Conservation (phyloP, 2,113 vertebrate species). For the Centropus unirufus region DNA sequence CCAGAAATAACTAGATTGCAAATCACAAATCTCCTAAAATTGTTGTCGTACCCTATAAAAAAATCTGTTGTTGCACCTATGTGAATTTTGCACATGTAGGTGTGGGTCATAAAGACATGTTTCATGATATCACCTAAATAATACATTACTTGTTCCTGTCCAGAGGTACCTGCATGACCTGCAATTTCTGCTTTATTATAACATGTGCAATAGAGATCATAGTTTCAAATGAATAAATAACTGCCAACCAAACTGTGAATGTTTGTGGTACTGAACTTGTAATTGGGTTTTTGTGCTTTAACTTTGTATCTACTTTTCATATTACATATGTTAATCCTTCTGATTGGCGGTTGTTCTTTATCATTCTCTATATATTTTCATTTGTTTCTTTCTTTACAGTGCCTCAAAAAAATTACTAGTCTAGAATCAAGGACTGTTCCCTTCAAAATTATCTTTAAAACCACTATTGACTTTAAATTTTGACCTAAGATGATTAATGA, state of each 20-base stretch:
- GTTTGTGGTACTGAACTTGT: not conserved
- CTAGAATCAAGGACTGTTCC: not conserved
- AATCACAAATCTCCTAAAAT: not conserved
- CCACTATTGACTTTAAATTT: not conserved
- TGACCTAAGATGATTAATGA: not conserved
- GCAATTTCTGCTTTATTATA: not conserved
- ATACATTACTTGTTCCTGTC: not conserved
- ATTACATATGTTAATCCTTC: not conserved
- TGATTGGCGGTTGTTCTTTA: not conserved
- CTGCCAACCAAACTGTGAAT: not conserved
- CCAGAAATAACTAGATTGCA: not conserved
- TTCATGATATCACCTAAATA: not conserved
- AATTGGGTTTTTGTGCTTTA: not conserved
- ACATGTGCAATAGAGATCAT: not conserved
- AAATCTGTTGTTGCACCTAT: not conserved
- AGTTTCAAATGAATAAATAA: not conserved
- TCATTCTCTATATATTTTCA: not conserved
- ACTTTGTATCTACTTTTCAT: not conserved
- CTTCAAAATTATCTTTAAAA: conserved; percentile 43
- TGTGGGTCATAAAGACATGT: not conserved
- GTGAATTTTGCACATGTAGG: not conserved
- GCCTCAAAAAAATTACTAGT: not conserved
- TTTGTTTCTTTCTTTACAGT: not conserved
- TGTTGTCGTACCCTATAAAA: not conserved
- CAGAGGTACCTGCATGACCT: not conserved